Percentiles rank a stretch among this genome's conserved stretches.
phyloP scores from a whole-genome alignment of 2,113 vertebrate genomes.

The Serinus canaria region DNA sequence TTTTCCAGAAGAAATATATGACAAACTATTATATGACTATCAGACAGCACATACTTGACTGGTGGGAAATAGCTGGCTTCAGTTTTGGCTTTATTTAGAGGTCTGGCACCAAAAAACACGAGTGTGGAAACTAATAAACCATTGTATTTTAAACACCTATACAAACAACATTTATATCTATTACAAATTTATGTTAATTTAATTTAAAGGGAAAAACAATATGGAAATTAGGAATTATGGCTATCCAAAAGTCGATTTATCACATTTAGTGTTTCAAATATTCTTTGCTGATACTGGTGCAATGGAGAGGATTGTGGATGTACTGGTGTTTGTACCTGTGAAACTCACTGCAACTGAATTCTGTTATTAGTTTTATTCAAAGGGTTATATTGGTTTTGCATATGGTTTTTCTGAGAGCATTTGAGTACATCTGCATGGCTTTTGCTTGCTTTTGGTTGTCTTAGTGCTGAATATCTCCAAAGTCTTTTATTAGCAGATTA shows the following conservation, averaged over 20 bases:
- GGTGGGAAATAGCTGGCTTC: background rate
- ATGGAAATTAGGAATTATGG: background rate
- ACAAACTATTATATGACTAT: background rate
- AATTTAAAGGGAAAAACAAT: background rate
- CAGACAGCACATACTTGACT: background rate
- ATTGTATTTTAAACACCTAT: background rate
- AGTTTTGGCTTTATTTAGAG: background rate
- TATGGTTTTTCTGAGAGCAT: background rate
- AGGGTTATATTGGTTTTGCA: background rate
- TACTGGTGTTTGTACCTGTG: background rate
- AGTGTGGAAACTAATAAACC: background rate
- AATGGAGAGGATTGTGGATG: background rate
- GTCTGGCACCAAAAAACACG: background rate
- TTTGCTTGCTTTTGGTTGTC: background rate
- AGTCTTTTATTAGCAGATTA: background rate
- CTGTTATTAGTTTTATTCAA: background rate
- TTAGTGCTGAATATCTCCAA: background rate
- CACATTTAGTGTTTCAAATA: background rate
- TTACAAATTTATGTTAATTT: background rate
- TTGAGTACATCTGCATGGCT: background rate
- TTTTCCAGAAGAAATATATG: background rate
- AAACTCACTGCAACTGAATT: background rate
- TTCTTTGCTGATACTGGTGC: background rate
- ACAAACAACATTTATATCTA: background rate
- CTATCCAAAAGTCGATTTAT: background rate